These are phyloP conservation scores for Eupsilia transversa DNA, from an alignment of 2,888 invertebrate species.

Conservation along the genomic window DNA sequence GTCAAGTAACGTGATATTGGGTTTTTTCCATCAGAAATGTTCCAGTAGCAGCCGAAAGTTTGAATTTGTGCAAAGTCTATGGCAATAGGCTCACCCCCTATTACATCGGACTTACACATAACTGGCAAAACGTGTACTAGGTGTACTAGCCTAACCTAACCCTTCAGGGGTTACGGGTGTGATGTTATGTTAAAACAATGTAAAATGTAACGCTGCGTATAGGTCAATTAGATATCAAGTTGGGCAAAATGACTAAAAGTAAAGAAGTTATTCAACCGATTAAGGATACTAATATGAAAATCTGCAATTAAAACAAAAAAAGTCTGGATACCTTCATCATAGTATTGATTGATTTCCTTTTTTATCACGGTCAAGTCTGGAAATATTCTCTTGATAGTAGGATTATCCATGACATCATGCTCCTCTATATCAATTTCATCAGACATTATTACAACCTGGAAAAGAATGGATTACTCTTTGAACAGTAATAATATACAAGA, in stretches of 20 bases:
- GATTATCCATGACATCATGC: conserved; percentile 82
- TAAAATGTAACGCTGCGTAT: not conserved
- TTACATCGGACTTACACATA: not conserved
- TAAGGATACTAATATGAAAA: not conserved
- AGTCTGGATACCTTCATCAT: conserved; percentile 72
- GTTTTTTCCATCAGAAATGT: not conserved
- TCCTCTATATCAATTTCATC: conserved; percentile 85
- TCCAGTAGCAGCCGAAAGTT: not conserved
- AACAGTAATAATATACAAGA: not conserved
- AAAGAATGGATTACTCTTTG: not conserved
- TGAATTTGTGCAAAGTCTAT: not conserved
- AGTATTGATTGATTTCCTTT: conserved; percentile 68
- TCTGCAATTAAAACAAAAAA: not conserved
- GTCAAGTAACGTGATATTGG: not conserved
- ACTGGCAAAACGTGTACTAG: not conserved
- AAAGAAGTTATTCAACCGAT: not conserved
- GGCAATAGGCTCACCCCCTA: not conserved
- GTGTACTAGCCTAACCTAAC: not conserved
- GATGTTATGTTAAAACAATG: not conserved
- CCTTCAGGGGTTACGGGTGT: not conserved
- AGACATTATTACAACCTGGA: conserved; percentile 73
- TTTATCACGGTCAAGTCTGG: conserved; percentile 79
- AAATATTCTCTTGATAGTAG: conserved; percentile 76
- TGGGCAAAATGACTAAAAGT: not conserved
- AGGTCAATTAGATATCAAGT: not conserved